Conservation (phyloP, 2,888 invertebrate genomes). For the Masnerella sp. region DNA sequence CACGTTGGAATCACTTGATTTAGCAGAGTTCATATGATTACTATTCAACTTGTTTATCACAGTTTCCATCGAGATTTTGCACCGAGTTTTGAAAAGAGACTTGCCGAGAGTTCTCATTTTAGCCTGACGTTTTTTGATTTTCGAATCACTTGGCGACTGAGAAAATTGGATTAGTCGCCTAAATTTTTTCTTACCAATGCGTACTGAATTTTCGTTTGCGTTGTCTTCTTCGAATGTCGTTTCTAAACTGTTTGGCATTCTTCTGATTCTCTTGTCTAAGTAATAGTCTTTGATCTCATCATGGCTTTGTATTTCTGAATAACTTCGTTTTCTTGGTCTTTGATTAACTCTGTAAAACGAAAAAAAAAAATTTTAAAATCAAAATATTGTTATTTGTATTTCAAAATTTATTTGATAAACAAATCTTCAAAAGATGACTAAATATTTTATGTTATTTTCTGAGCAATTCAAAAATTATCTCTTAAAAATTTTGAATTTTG, state of each 20-base stretch:
- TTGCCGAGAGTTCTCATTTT: conserved; percentile 77
- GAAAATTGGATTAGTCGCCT: conserved; percentile 81
- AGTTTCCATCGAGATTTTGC: conserved; percentile 79
- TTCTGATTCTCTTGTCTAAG: conserved; percentile 80
- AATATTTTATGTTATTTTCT: no score
- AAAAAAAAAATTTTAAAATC: neutral
- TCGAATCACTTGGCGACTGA: conserved; percentile 77
- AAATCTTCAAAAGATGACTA: no score
- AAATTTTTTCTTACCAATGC: conserved; percentile 80
- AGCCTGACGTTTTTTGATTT: conserved; percentile 80
- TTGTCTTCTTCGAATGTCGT: conserved; percentile 82
- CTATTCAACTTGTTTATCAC: conserved; percentile 80
- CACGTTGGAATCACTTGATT: conserved; percentile 10
- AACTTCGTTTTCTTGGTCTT: conserved; percentile 70
- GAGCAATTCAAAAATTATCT: no score
- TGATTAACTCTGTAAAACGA: conserved; percentile 67
- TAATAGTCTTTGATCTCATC: conserved; percentile 79
- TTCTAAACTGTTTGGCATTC: conserved; percentile 80
- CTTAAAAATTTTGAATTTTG: no score
- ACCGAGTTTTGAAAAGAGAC: conserved; percentile 78
- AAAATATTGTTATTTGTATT: no score
- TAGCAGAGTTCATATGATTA: conserved; percentile 66
- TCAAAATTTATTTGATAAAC: no score
- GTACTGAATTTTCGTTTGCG: conserved; percentile 76
- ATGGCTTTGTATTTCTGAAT: conserved; percentile 67